Evolutionary conservation across 2,113 vertebrate genomes (phyloP), one percentile per base, ranked within the genome.

Genomic region (Pelvicachromis taeniatus): DNA sequence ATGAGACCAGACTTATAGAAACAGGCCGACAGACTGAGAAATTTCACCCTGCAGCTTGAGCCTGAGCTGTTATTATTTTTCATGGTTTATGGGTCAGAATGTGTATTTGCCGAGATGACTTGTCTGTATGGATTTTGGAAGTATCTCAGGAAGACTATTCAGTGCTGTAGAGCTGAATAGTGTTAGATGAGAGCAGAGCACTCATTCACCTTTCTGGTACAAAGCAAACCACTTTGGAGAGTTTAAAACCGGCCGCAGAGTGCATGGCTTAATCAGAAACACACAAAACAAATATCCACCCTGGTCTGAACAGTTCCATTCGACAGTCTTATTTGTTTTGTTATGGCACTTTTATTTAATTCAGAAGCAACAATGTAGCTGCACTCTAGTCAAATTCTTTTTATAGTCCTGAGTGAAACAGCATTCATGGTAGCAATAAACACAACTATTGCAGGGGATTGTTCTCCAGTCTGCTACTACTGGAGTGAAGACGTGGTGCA

Each of bases 161-260:
- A 52, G 45, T 0, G 1, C 17, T 52, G 70, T 19, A 29, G 77
- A 26, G 48, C 77, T 70, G 56, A 59, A 75, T n/a, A 70, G 56
- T 19, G 21, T 68, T 40, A 53, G 70, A 85, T 87, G 65, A 80
- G 85, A 90, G 78, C 19, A 59, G 10, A 87, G 78, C 65, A 40
- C 52, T 82, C 19, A 56, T 77, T 78, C 70, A 87, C 77, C 78
- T 88, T 87, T 75, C 80, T 65, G 82, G 82, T 77, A 82, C 63
- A 85, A 91, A 88, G 85, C 77, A 85, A 91, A 90, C 40, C 75
- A 85, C 35, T 86, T 50, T 56, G 21, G 33, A 10, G 53, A 48
- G 56, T 84, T 89, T 75, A 31, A 61, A 85, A 85, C 75, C 63
- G 83, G 65, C 23, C n/a, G 26, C 52, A 84, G 55, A 48, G 73